These are phyloP conservation scores for Synchiropus splendidus DNA, from an alignment of 2,113 vertebrate species.

Conservation along the genomic window DNA sequence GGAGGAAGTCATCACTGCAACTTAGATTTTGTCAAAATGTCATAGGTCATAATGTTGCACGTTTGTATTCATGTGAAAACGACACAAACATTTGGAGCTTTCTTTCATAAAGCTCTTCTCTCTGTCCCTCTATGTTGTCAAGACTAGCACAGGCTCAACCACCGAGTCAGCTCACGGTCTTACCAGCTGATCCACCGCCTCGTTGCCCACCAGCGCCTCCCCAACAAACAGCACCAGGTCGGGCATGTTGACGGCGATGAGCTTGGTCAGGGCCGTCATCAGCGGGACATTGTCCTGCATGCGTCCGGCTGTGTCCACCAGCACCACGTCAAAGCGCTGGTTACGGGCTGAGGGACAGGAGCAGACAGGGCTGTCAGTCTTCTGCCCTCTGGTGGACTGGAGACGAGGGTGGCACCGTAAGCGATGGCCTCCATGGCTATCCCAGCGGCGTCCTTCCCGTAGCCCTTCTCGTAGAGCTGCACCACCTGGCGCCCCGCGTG, in stretches of 20 bases:
- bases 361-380: too few relatives aligned
- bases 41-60: too few relatives aligned
- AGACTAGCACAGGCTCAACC: too few relatives aligned
- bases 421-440: conserved; percentile 98
- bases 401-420: conserved; percentile 67
- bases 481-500: conserved; percentile 75
- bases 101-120: too few relatives aligned
- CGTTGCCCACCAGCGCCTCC: conserved; percentile 92
- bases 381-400: too few relatives aligned
- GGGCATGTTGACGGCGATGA: conserved; percentile 90
- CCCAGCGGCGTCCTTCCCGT: conserved; percentile 92
- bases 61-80: too few relatives aligned
- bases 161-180: too few relatives aligned
- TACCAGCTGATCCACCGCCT: conserved; percentile 97
- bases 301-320: conserved; percentile 96
- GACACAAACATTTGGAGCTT: too few relatives aligned
- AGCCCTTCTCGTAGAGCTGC: conserved; percentile 95
- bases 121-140: too few relatives aligned
- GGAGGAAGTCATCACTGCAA: too few relatives aligned
- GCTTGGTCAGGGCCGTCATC: conserved; percentile 93
- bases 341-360: conserved; percentile 73
- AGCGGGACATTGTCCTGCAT: conserved; percentile 97
- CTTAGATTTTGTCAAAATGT: too few relatives aligned
- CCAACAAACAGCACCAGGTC: conserved; percentile 96
- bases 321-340: conserved; percentile 89